These are phyloP conservation scores for Platycercus adscitus DNA, from an alignment of 2,113 vertebrate genomes.

Conservation along the genomic window DNA sequence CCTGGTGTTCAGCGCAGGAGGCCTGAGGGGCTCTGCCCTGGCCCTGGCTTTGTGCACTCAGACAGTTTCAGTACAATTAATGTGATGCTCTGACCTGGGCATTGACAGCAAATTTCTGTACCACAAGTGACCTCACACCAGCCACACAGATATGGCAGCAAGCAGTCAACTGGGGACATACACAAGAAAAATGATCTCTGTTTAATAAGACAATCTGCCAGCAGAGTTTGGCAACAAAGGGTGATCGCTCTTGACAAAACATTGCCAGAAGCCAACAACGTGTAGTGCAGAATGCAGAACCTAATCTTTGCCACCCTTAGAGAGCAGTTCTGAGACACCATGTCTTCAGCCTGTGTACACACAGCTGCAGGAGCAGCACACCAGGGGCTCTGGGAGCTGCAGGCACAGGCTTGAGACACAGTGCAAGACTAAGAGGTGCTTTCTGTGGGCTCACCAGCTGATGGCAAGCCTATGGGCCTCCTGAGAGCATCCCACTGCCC, in stretches of 20 bases:
- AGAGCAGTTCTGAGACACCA: background rate
- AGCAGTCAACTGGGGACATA: background rate
- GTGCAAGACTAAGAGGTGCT: background rate
- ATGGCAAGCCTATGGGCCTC: background rate
- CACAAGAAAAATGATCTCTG: background rate
- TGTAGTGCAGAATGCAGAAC: background rate
- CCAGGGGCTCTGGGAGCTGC: background rate
- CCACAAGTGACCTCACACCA: background rate
- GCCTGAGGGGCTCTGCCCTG: background rate
- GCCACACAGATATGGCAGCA: background rate
- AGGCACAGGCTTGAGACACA: background rate
- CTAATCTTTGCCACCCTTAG: background rate
- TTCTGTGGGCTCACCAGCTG: background rate
- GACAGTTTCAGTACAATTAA: background rate
- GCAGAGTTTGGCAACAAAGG: background rate
- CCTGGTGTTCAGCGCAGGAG: accelerated
- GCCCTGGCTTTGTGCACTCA: background rate
- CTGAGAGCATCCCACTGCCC: background rate
- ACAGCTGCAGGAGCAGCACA: accelerated
- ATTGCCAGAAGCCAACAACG: background rate
- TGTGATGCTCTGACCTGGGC: background rate
- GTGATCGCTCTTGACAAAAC: background rate
- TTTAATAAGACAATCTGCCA: background rate
- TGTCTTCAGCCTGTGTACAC: accelerated
- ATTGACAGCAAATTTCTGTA: background rate